Evolutionary conservation across 2,888 invertebrate species (phyloP), one percentile per base, ranked within the genome.

Genomic region (Gastracanthus pulcherrimus): DNA sequence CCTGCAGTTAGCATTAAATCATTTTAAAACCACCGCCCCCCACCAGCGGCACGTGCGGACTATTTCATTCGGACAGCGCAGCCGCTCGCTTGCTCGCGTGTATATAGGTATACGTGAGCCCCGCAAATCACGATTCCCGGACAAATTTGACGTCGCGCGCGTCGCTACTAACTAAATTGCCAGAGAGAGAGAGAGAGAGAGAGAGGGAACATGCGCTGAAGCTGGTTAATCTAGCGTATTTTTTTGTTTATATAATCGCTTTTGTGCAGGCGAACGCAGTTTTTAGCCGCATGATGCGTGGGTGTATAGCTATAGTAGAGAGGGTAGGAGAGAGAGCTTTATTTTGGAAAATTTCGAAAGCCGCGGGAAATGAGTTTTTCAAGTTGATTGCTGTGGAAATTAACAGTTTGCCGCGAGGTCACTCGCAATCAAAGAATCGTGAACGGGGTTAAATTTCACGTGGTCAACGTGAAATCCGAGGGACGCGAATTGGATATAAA

Each of bases 1-100:
- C 71, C 64, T 51, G 81, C 79, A 82, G 72, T 79, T 78, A 60
- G 81, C 66, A 76, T 81, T 81, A 81, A 81, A 81, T 81, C 81
- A 81, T 81, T 81, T 81, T 81, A 81, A 81, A 81, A 76, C 76
- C 81, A 23, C 31, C 31, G 66, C 3, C 31, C 34, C 23, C 38
- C 5, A 0, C 58, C 55, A 23, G 23, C 3, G 31, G 2, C 60
- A n/a, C 45, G 13, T n/a, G 11, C 45, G 13, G 62, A 62, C 62
- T 74, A 41, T 67, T 67, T 58, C 45, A 60, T 74, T 69, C 69
- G 23, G 9, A 6, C 13, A 45, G 2, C 13, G 13, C n/a, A 11
- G 11, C 13, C 45, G 13, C 45, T 6, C 11, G 45, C 13, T n/a
- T n/a, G 16, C 45, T 3, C 45, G 3, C 45, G 13, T n/a, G 13